Percentiles rank a stretch among this genome's conserved stretches.
These are phyloP conservation scores for Ctenopoma kingsleyae DNA, from an alignment of 2,797 vertebrate species.

Conservation along the genomic window DNA sequence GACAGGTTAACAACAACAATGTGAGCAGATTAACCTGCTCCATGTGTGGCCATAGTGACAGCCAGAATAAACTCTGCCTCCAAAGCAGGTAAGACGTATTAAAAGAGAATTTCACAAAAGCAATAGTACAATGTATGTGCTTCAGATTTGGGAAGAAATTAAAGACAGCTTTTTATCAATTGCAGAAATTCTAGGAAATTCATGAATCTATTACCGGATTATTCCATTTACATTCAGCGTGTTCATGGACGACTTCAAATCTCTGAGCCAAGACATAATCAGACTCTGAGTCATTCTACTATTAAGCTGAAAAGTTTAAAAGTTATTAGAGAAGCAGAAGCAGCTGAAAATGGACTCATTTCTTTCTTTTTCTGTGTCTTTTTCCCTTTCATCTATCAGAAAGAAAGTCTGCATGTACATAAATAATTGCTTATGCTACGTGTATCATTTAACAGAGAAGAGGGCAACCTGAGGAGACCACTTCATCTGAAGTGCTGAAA, in stretches of 20 bases:
- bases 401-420: slow-evolving; percentile 28
- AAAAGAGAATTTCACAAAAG: background rate
- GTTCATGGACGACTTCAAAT: slow-evolving; percentile 6
- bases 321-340: slow-evolving; percentile 21
- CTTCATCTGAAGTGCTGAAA: slow-evolving; percentile 38
- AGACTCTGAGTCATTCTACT: background rate
- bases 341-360: background rate
- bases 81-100: slow-evolving; percentile 8
- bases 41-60: slow-evolving; percentile 34
- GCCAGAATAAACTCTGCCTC: slow-evolving; percentile 11
- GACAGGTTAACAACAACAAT: slow-evolving; percentile 40
- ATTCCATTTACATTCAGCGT: slow-evolving; percentile 15
- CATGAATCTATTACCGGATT: background rate
- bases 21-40: slow-evolving; percentile 46
- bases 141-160: slow-evolving; percentile 3
- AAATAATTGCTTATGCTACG: slow-evolving; percentile 29
- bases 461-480: slow-evolving; percentile 32
- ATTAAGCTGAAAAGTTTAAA: slow-evolving; percentile 15
- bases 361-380: slow-evolving; percentile 14
- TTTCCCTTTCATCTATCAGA: slow-evolving; percentile 26
- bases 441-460: slow-evolving; percentile 31
- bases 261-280: slow-evolving; percentile 3
- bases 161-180: background rate
- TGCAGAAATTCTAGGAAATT: background rate
- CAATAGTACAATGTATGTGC: background rate